Evolutionary conservation across 2,797 vertebrate genomes (phyloP), one percentile per base, ranked within the genome.

Genomic region (Brachyrhaphis roseni): DNA sequence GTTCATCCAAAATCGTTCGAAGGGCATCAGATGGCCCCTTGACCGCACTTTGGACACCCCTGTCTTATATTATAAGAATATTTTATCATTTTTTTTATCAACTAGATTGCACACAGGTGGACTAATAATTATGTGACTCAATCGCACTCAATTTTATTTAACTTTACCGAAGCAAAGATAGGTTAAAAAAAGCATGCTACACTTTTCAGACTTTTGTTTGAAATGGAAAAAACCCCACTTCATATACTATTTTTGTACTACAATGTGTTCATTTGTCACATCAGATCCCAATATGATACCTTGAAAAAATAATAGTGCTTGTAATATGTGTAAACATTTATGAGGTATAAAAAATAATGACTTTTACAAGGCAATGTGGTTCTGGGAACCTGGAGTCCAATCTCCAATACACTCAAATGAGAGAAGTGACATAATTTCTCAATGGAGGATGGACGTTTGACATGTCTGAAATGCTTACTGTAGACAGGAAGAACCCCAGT

Each of bases 121-220:
- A 39, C 34, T 66, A 39, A 39, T 66, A 23, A 66, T 66, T 36
- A 66, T 20, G 6, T 66, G 8, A 66, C 62, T 34, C 36, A 66
- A 11, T 36, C 36, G 34, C 34, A 0, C 18, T 36, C 62, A 39
- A 23, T 20, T 66, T 36, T 2, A 62, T 64, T 64, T 16, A 64
- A 15, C 15, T 39, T 18, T 66, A 20, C 11, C 5, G 2, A 43
- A 43, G 4, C 2, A 43, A 43, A 70, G 39, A 70, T 11, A 11
- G 36, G 11, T 43, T 26, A 41, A 26, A 36, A 66, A 68, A 36
- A 64, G 8, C 20, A 41, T 2, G 36, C 8, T 20, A 26, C 34
- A 68, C 34, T 68, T 41, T 68, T 41, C 64, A 68, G 64, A 68
- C 20, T 68, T 39, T 68, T 41, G 59, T 26, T 68, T 39, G 64